Base-by-base conservation (phyloP, 1,140 invertebrate genomes). In the Drosophila eugracilis region DNA sequence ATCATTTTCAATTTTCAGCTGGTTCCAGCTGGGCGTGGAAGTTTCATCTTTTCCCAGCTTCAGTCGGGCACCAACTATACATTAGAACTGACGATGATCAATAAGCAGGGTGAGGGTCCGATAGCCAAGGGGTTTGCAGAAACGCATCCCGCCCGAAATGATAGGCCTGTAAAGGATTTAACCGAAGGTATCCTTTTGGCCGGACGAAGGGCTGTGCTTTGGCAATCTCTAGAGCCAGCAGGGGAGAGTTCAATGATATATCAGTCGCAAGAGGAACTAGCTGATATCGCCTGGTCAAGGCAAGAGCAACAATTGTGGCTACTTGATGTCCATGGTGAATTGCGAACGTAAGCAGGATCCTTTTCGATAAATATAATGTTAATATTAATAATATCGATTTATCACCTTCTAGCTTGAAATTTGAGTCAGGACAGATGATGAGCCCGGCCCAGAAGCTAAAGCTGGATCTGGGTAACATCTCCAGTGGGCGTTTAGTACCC, bases 91-190 rank as follows among this genome's bases (percentile, higher is more conserved):
- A 94, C 95, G 0, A 97, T 97, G 93, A 93, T 95, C 75, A 98
- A 98, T 90, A 93, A 93, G 1, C 94, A 94, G 19, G 97, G 97
- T 0, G 95, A 96, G 81, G 97, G 97, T 15, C 96, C 96, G 0
- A 12, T 44, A 1, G 58, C 52, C 5, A 50, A 22, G 28, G 53
- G 21, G 1, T 50, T 6, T 24, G 42, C 66, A 5, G 93, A 94
- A 2, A 92, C 92, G 3, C 93, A 93, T 4, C 91, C 92, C 30
- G 94, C 96, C 9, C 93, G 93, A 3, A 2, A 3, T 0, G 17
- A 44, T 1, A 41, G 30, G 5, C 28, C 65, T 5, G 45, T 50
- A 7, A 66, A 91, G 28, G 72, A 91, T 12, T 71, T 85, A 10
- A 32, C 73, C 0, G 48, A 95, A 71, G 94, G 95, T 0, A 94